Evolutionary conservation across 2,797 vertebrate species (phyloP).

Genomic region (Rhodeus uyekii): DNA sequence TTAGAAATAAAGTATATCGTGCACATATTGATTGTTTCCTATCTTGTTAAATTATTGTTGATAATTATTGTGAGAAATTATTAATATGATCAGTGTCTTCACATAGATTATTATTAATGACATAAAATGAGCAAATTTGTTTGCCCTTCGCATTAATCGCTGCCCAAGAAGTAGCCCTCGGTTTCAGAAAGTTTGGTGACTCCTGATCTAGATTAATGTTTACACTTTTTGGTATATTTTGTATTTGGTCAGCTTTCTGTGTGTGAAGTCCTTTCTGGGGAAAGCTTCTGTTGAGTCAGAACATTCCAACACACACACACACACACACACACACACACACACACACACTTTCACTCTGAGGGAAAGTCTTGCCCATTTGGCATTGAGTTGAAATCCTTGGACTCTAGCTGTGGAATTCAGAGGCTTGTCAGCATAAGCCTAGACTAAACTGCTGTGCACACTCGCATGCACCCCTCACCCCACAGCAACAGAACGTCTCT

Average conservation of each 20-base stretch:
- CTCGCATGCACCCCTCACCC: not conserved
- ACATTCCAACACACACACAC: conserved; percentile 41
- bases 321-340: not conserved
- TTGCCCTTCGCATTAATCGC: no score
- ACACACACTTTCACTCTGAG: conserved; percentile 21
- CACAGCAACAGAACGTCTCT: conserved; percentile 1
- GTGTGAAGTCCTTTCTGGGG: conserved; percentile 33
- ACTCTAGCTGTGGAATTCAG: conserved; percentile 55
- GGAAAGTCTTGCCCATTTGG: conserved; percentile 49
- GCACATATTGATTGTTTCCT: no score
- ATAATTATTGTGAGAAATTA: no score
- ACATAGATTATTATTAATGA: no score
- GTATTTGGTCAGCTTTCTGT: conserved; percentile 43
- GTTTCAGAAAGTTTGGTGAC: no score
- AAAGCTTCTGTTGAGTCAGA: conserved; percentile 43
- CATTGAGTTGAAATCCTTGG: conserved; percentile 49
- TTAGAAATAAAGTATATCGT: no score
- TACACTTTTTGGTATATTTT: conserved; percentile 22
- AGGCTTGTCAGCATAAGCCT: conserved; percentile 48
- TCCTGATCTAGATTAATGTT: no score
- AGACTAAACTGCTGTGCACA: conserved; percentile 45
- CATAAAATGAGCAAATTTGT: no score
- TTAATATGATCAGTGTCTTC: no score
- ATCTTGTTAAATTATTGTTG: no score
- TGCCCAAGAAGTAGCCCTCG: no score